Evolutionary conservation across 2,888 invertebrate species (phyloP), one percentile per base, ranked within the genome.

Genomic region (Amiota mariae): DNA sequence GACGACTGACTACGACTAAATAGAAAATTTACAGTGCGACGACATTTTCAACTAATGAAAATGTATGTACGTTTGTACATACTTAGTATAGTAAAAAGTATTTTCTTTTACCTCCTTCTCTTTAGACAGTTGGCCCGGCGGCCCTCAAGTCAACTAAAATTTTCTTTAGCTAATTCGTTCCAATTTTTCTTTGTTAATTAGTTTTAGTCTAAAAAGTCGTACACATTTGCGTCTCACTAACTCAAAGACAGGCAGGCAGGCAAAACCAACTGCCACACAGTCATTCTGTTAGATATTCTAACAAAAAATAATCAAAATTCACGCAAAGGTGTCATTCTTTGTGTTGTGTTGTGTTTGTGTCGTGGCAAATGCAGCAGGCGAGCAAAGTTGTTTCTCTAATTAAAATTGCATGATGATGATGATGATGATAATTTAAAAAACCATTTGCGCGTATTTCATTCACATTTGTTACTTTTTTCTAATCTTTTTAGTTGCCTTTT

Each of bases 131-230:
- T 36, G 24, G 24, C 24, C 24, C 24, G 24, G n/a, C n/a, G 36
- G 36, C 36, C 36, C 36, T 36, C 36, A 36, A 36, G 0, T 36
- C 36, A 36, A 36, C 36, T 36, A 36, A 36, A 36, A 36, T 6
- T 36, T 47, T 66, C 36, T 56, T 57, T 57, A 75, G 76, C 75
- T 77, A 76, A 79, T 77, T 76, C 70, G 76, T 77, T 76, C 72
- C 18, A 70, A 78, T 78, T 77, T 74, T 73, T 74, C 76, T 78
- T 78, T 75, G 78, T 77, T 79, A 80, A 79, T 80, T 80, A 79
- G 73, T 76, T 78, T 75, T 59, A 56, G 70, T 46, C 72, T 72
- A 36, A 36, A 36, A 36, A 36, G 36, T 36, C 36, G 36, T 36
- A 36, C 36, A 36, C 36, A 36, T 36, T 36, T 36, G 36, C 36